These are phyloP conservation scores for Hirtodrosophila trivittata DNA, from an alignment of 2,888 invertebrate species.

Conservation along the genomic window DNA sequence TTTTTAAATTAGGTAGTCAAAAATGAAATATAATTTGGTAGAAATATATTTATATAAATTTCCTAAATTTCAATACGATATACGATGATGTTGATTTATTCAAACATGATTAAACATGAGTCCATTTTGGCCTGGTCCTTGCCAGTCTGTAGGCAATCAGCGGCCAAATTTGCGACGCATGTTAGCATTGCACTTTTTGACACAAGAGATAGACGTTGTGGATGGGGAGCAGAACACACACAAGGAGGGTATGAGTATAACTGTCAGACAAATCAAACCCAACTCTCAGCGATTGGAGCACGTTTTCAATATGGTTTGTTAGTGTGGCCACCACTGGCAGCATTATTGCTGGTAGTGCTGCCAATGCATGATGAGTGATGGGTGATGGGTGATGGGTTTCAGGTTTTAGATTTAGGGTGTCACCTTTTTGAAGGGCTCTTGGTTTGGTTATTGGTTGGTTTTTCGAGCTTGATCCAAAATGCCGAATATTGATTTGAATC, in stretches of 20 bases:
- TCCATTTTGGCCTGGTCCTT: too few relatives aligned
- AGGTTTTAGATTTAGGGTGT: constrained; percentile 23
- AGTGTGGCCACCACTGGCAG: constrained; percentile 58
- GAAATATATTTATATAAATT: too few relatives aligned
- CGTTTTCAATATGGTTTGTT: constrained; percentile 78
- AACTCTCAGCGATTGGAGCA: constrained; percentile 68
- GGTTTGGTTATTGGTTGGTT: constrained; percentile 52
- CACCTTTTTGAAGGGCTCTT: constrained; percentile 52
- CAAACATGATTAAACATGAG: too few relatives aligned
- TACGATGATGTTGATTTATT: too few relatives aligned
- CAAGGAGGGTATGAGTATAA: constrained; percentile 21
- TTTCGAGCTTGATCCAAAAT: constrained; percentile 65
- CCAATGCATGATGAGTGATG: constrained; percentile 6
- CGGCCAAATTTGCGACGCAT: constrained; percentile 54
- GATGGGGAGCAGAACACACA: too few relatives aligned
- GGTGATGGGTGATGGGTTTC: not conserved
- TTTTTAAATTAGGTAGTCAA: too few relatives aligned
- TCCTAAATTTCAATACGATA: too few relatives aligned
- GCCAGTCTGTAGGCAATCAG: constrained; percentile 41
- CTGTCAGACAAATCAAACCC: constrained; percentile 74
- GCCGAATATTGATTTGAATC: constrained; percentile 84
- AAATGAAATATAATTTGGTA: too few relatives aligned
- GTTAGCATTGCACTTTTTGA: too few relatives aligned
- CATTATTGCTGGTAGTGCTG: too few relatives aligned
- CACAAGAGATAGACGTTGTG: constrained; percentile 20